Percentiles rank a stretch among this genome's conserved stretches.
Conservation (phyloP, 2,797 vertebrate species). For the Antrozous pallidus region DNA sequence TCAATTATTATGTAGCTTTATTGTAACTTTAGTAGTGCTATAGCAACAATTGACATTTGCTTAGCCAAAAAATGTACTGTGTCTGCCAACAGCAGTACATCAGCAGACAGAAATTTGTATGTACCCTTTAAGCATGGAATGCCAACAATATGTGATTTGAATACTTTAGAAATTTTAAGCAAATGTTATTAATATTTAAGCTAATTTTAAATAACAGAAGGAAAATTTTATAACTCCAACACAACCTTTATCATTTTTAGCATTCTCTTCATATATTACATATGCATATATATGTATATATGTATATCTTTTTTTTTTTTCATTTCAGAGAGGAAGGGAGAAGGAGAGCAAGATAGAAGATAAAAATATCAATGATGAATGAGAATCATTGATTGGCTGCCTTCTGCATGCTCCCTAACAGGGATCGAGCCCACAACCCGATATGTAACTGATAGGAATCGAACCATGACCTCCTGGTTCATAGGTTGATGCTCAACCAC, state of each 20-base stretch:
- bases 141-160: constrained; percentile 48
- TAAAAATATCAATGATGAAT: too few relatives aligned
- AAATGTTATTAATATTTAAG: constrained; percentile 43
- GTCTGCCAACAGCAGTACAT: constrained; percentile 40
- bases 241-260: not conserved
- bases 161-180: constrained; percentile 13
- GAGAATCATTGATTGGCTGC: too few relatives aligned
- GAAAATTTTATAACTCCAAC: not conserved
- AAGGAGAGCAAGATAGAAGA: too few relatives aligned
- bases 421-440: too few relatives aligned
- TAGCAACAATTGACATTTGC: constrained; percentile 61
- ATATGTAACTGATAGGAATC: too few relatives aligned
- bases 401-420: too few relatives aligned
- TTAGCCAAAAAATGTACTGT: constrained; percentile 47
- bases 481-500: too few relatives aligned
- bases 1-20: constrained; percentile 20
- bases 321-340: too few relatives aligned
- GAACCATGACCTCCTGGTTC: too few relatives aligned
- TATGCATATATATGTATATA: too few relatives aligned
- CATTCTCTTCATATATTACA: not conserved
- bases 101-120: constrained; percentile 40
- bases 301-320: too few relatives aligned
- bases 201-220: constrained; percentile 31
- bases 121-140: constrained; percentile 32
- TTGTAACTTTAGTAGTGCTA: constrained; percentile 48